These are phyloP conservation scores for Manis pentadactyla DNA, from an alignment of 2,797 vertebrate genomes.

Conservation along the genomic window DNA sequence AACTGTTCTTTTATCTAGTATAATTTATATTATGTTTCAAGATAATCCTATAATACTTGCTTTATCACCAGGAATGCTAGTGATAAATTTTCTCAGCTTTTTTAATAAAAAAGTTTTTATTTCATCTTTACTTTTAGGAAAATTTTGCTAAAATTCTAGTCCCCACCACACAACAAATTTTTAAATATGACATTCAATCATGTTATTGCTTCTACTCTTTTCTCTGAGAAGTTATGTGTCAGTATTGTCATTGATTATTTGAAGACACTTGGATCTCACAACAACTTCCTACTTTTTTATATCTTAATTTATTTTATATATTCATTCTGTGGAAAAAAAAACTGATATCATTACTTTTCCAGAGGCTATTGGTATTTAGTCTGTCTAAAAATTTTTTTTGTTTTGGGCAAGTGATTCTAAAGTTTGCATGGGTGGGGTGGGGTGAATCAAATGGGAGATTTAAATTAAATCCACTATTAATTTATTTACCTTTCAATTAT, in stretches of 20 bases:
- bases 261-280: not conserved
- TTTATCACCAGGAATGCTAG: not conserved
- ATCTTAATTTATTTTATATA: not conserved
- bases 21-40: not conserved
- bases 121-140: not conserved
- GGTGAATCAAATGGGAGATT: not conserved
- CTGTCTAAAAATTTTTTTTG: not conserved
- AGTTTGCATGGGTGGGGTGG: not conserved
- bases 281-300: not conserved
- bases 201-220: not conserved
- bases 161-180: not conserved
- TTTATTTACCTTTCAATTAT: not conserved
- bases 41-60: not conserved
- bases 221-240: not conserved
- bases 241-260: not conserved
- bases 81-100: not conserved
- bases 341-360: not conserved
- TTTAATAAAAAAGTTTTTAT: not conserved
- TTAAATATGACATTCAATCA: not conserved
- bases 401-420: not conserved
- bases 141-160: not conserved
- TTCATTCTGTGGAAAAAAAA: not conserved
- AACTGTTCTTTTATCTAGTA: not conserved
- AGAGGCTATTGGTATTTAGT: not conserved
- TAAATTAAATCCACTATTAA: not conserved